Evolutionary conservation across 2,797 vertebrate genomes (phyloP), one percentile per base, ranked within the genome.

Genomic region (Lutjanus campechanus): DNA sequence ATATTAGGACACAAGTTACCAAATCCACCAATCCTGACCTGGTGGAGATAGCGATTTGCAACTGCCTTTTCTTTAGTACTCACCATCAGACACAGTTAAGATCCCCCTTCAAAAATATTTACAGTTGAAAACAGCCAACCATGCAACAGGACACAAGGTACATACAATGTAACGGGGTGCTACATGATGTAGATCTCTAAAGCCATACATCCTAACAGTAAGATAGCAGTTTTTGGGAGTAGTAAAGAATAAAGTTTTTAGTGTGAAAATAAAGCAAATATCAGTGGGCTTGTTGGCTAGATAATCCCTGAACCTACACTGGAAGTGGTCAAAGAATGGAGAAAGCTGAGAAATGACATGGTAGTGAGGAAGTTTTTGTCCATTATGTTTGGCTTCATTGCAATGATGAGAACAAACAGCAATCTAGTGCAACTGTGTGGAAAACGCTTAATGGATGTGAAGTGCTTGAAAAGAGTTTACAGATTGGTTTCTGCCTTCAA

Each of bases 191-290:
- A 41, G 12, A 43, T 15, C 2, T 8, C 7, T 44, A 43, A 10
- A 13, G 5, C 22, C 19, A 54, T 41, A 49, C n/a, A 67, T 16
- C 40, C 29, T 36, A 41, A 50, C 16, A 17, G 59, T 19, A 41
- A 19, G 6, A 20, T 53, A 25, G 5, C 6, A 63, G 13, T 36
- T 70, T 64, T 7, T 50, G 25, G 25, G 16, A 46, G 12, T 8
- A 20, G 10, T 51, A n/a, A 68, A 67, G 6, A 7, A 44, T 6
- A 11, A 47, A 65, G 43, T 51, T 7, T 53, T 61, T 51, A 56
- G 22, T 22, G 58, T 67, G 20, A 43, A 60, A 25, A 59, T 59
- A 41, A 66, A 75, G 12, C 55, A 19, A 53, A 15, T 20, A 20
- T 43, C 12, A 61, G 1, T 29, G 1, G 43, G 36, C 8, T 10